A percentile compares a stretch with the other conserved stretches of the same genome.
These are phyloP conservation scores for Polydrusus pterygomalis DNA, from an alignment of 2,888 invertebrate species.

Conservation along the genomic window DNA sequence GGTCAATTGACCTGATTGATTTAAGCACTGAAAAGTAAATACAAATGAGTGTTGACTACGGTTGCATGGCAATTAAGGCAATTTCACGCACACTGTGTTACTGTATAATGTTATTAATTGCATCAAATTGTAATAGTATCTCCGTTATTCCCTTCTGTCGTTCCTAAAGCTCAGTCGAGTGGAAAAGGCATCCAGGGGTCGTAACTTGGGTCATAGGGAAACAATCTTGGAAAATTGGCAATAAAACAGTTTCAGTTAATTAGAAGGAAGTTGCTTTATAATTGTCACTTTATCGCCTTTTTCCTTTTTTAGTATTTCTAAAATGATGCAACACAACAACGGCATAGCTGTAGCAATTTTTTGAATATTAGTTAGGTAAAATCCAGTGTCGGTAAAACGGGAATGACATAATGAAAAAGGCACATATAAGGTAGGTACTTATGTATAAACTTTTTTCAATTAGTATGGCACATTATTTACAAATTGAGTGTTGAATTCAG, in stretches of 20 bases:
- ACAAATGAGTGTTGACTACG: neutral
- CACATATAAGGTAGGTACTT: too few relatives aligned
- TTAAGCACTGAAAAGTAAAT: neutral
- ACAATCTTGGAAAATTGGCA: slow-evolving; percentile 37
- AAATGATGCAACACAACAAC: neutral
- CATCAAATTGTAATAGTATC: slow-evolving; percentile 32
- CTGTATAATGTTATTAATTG: slow-evolving; percentile 35
- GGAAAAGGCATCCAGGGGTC: slow-evolving; percentile 29
- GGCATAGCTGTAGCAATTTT: neutral
- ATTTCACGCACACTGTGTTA: slow-evolving; percentile 25
- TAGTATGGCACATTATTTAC: too few relatives aligned
- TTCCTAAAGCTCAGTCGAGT: slow-evolving; percentile 27
- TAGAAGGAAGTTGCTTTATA: slow-evolving; percentile 21
- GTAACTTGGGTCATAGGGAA: slow-evolving; percentile 31
- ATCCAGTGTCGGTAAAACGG: too few relatives aligned
- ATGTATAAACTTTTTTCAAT: too few relatives aligned
- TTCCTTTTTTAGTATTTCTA: neutral
- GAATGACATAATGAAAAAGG: too few relatives aligned
- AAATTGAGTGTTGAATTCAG: too few relatives aligned
- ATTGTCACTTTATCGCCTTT: neutral
- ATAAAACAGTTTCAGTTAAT: slow-evolving; percentile 25
- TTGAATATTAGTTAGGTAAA: too few relatives aligned
- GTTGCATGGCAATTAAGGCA: slow-evolving; percentile 24
- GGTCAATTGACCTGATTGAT: neutral
- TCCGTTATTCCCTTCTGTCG: slow-evolving; percentile 31